A percentile compares a stretch with the other conserved stretches of the same genome.
Conservation (phyloP, 2,888 invertebrate genomes). For the Notodonta ziczac region DNA sequence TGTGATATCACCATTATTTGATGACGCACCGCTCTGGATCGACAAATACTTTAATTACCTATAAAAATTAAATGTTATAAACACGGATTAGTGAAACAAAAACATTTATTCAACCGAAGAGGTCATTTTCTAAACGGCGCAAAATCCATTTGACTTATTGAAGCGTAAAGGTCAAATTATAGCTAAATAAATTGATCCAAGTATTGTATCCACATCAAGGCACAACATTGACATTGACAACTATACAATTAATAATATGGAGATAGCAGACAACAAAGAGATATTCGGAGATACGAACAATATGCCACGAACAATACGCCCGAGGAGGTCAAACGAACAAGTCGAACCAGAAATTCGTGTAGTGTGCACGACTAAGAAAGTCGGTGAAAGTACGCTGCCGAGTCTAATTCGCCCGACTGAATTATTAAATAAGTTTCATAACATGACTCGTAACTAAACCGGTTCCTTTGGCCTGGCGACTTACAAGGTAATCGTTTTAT, state of each 20-base stretch:
- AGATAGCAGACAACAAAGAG: slow-evolving; percentile 57
- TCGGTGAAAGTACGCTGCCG: slow-evolving; percentile 75
- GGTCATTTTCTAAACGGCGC: background rate
- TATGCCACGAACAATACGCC: slow-evolving; percentile 60
- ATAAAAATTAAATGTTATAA: slow-evolving; percentile 8
- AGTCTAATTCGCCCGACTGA: slow-evolving; percentile 68
- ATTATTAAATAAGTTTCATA: slow-evolving; percentile 76
- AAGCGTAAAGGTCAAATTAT: slow-evolving; percentile 22
- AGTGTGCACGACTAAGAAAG: slow-evolving; percentile 62
- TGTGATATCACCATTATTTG: slow-evolving; percentile 50
- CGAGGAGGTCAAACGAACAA: slow-evolving; percentile 69
- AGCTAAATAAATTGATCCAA: slow-evolving; percentile 8
- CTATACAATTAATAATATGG: slow-evolving; percentile 44
- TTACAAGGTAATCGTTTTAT: slow-evolving; percentile 52
- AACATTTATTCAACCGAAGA: background rate
- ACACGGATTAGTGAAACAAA: background rate
- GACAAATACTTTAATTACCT: slow-evolving; percentile 37
- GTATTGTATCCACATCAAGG: slow-evolving; percentile 35
- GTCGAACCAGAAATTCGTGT: slow-evolving; percentile 63
- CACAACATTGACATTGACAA: slow-evolving; percentile 57
- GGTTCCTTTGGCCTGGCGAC: slow-evolving; percentile 52
- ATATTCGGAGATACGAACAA: slow-evolving; percentile 58
- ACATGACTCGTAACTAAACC: slow-evolving; percentile 71
- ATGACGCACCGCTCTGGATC: slow-evolving; percentile 43
- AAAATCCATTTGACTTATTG: slow-evolving; percentile 1